These are phyloP conservation scores for Poeciliopsis turrubarensis DNA, from an alignment of 2,113 vertebrate species.

Conservation along the genomic window DNA sequence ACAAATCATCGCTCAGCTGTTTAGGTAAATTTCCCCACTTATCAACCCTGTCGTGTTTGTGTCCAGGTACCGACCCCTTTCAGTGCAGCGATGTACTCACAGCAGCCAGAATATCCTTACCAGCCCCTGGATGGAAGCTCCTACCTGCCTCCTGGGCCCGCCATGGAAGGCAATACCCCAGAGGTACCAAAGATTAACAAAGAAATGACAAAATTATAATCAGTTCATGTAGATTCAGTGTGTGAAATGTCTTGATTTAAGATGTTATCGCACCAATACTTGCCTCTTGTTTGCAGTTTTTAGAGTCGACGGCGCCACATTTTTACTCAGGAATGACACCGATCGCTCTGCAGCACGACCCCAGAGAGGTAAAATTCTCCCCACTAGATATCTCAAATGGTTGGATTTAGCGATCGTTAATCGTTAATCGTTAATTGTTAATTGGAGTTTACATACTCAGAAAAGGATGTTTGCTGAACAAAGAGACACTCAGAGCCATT, in stretches of 20 bases:
- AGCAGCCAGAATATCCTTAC: conserved; percentile 59
- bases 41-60: not conserved
- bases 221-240: not conserved
- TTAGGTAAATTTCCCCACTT: not conserved
- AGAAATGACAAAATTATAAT: not conserved
- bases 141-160: conserved; percentile 24
- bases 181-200: conserved; percentile 49
- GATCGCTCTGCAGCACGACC: conserved; percentile 12
- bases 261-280: not conserved
- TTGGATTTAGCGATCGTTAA: too few species aligned
- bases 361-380: conserved; percentile 20
- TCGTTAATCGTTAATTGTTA: too few species aligned
- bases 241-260: not conserved
- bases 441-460: too few species aligned
- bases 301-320: conserved; percentile 6
- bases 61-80: conserved; percentile 51
- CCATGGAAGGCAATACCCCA: conserved; percentile 44
- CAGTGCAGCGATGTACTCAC: conserved; percentile 54
- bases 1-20: not conserved
- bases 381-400: too few species aligned
- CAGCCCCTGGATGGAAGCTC: conserved; percentile 46
- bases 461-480: too few species aligned
- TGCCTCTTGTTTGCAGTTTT: conserved; percentile 6
- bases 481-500: too few species aligned
- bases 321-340: conserved; percentile 12